These are phyloP conservation scores for Amiota communis DNA, from an alignment of 2,888 invertebrate genomes.

Conservation along the genomic window DNA sequence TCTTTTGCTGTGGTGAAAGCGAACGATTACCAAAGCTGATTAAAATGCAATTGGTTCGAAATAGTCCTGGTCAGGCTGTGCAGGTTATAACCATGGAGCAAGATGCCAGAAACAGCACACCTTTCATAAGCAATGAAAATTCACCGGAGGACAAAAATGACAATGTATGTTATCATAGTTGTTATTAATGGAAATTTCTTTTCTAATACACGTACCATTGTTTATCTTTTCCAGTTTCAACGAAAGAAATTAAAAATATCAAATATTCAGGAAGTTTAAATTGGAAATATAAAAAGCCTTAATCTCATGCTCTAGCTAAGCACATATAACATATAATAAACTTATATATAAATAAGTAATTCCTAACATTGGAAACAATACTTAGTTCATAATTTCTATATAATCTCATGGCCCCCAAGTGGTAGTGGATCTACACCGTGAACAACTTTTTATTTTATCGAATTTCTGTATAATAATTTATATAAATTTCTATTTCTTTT, in stretches of 20 bases:
- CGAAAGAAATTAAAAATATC: slow-evolving; percentile 69
- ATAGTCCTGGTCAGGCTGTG: slow-evolving; percentile 82
- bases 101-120: slow-evolving; percentile 18
- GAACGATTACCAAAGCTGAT: slow-evolving; percentile 41
- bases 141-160: background rate
- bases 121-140: slow-evolving; percentile 39
- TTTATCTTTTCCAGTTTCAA: slow-evolving; percentile 55
- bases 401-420: too few relatives aligned
- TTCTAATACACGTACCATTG: slow-evolving; percentile 19
- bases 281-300: too few relatives aligned
- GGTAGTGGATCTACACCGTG: too few relatives aligned
- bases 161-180: background rate
- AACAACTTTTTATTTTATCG: too few relatives aligned
- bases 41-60: slow-evolving; percentile 50
- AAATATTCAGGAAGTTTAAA: slow-evolving; percentile 61
- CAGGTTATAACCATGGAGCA: slow-evolving; percentile 77
- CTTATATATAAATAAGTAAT: too few relatives aligned
- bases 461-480: too few relatives aligned
- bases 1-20: slow-evolving; percentile 70
- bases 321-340: too few relatives aligned
- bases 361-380: too few relatives aligned
- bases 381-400: too few relatives aligned
- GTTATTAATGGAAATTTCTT: background rate
- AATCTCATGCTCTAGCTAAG: too few relatives aligned
- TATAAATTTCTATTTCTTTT: too few relatives aligned